Conservation (phyloP, 2,113 vertebrate genomes). For the Panthera tigris region DNA sequence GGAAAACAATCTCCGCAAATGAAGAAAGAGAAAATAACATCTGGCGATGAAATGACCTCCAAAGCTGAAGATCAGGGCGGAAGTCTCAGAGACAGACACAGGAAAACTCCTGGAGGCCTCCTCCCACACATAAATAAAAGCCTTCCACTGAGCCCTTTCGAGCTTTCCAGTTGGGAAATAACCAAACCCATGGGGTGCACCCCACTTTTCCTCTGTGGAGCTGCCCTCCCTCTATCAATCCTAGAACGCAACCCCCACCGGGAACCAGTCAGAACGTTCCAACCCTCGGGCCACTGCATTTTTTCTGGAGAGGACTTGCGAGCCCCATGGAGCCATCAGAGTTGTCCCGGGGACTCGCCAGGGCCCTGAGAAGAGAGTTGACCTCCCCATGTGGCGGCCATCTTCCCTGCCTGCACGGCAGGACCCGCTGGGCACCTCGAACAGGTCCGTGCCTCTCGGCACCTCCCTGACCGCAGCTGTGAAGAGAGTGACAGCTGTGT, state of each 20-base stretch:
- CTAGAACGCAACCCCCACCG: rapidly evolving
- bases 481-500: rapidly evolving
- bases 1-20: not conserved
- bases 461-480: rapidly evolving
- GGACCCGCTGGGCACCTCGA: no score
- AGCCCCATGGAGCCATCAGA: not conserved
- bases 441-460: rapidly evolving
- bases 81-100: not conserved
- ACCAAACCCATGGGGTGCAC: rapidly evolving
- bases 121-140: not conserved
- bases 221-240: not conserved
- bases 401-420: not conserved
- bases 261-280: not conserved
- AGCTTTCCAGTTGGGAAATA: not conserved
- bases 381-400: not conserved
- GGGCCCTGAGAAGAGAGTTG: not conserved
- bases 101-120: not conserved
- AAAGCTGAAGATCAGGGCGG: not conserved
- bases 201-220: not conserved
- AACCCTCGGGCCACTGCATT: rapidly evolving
- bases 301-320: not conserved
- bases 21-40: not conserved
- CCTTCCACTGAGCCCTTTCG: rapidly evolving
- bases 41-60: not conserved
- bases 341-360: not conserved